phyloP scores from a whole-genome alignment of 2,113 vertebrate genomes.

The Hemiscyllium ocellatum region DNA sequence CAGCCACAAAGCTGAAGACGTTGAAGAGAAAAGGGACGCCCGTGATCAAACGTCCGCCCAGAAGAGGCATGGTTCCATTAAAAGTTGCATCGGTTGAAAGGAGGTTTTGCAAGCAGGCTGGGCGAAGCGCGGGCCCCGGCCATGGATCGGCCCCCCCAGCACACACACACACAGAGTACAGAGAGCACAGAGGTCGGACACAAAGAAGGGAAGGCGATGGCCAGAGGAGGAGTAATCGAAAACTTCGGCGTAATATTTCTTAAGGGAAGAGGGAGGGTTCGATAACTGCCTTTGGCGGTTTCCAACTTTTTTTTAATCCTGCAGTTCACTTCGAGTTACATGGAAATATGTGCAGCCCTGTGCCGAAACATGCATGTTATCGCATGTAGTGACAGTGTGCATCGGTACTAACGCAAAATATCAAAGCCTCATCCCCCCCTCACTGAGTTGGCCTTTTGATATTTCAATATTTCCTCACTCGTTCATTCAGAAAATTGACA shows the following conservation, averaged over 20 bases:
- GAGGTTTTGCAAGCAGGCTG: conserved; percentile 44
- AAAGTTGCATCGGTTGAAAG: conserved; percentile 46
- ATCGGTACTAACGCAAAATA: neutral
- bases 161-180: neutral
- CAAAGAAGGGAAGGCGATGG: conserved; percentile 42
- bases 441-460: neutral
- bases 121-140: conserved; percentile 36
- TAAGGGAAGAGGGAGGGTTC: conserved; percentile 40
- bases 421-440: neutral
- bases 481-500: neutral
- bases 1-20: conserved; percentile 57
- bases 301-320: neutral
- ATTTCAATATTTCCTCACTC: neutral
- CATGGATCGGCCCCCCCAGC: conserved; percentile 42
- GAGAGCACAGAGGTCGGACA: conserved; percentile 41
- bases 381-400: neutral
- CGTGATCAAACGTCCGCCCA: conserved; percentile 58
- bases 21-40: conserved; percentile 55
- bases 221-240: conserved; percentile 54
- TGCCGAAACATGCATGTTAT: conserved; percentile 1
- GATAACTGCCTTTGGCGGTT: conserved; percentile 27
- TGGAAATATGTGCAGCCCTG: neutral
- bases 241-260: conserved; percentile 50
- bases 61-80: conserved; percentile 73
- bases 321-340: neutral